Conservation (phyloP, 1,140 invertebrate species). For the Panagrolaimus sp. region DNA sequence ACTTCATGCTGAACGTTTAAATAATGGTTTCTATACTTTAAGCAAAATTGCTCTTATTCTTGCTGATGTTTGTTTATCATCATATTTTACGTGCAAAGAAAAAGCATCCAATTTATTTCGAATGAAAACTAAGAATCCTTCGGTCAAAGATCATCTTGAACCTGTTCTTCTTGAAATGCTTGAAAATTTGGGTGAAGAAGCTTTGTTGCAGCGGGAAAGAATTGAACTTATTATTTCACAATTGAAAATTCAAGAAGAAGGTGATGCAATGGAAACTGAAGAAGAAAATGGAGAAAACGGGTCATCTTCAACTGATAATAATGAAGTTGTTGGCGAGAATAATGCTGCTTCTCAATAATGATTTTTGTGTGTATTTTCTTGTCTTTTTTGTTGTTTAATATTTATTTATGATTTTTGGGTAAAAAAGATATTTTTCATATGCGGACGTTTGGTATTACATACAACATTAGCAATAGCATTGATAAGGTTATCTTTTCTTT, state of each 20-base stretch:
- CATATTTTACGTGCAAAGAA: constrained; percentile 36
- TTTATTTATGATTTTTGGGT: too few relatives aligned
- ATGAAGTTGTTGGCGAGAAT: too few relatives aligned
- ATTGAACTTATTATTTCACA: constrained; percentile 62
- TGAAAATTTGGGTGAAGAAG: constrained; percentile 44
- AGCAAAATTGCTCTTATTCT: constrained; percentile 93
- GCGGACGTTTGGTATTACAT: too few relatives aligned
- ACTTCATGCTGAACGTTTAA: constrained; percentile 78
- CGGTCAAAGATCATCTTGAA: constrained; percentile 35
- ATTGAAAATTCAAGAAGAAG: constrained; percentile 13
- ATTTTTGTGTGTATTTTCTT: too few relatives aligned
- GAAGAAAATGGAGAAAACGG: too few relatives aligned
- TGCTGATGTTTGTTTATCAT: constrained; percentile 78
- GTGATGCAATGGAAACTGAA: too few relatives aligned
- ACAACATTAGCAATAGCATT: too few relatives aligned
- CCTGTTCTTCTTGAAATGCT: constrained; percentile 44
- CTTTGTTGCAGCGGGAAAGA: constrained; percentile 65
- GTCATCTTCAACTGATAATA: too few relatives aligned
- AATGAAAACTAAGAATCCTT: constrained; percentile 46
- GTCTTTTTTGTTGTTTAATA: too few relatives aligned
- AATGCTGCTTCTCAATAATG: too few relatives aligned
- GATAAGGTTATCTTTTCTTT: too few relatives aligned
- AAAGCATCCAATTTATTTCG: constrained; percentile 47
- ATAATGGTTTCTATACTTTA: constrained; percentile 86
- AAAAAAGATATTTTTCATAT: too few relatives aligned